Base-by-base conservation (phyloP, 2,113 vertebrate species). In the Toxostoma redivivum region DNA sequence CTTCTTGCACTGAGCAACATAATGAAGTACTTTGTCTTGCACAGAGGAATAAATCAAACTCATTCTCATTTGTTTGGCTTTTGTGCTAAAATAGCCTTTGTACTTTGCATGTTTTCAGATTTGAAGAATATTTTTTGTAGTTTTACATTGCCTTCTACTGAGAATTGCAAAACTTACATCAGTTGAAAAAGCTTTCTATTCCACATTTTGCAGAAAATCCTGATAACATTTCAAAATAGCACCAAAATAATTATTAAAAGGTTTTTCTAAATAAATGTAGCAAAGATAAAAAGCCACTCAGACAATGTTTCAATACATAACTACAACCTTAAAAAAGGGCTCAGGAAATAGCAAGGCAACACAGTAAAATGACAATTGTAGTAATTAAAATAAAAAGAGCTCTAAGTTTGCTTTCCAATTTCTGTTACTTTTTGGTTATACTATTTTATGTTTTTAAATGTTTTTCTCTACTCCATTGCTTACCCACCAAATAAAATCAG, bases 91-190 rank as follows among this genome's bases (percentile, higher is more conserved):
- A 22, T 33, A 57, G 35, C 27, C 21, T 91, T 80, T 82, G 38
- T 40, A 30, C 31, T 79, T 89, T n/a, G 33, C 42, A 25, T 31
- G 13, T 28, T 45, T 35, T 66, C n/a, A 86, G 53, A 69, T 53
- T 37, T 35, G 51, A 85, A 72, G 37, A 77, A 19, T 40, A 35
- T 64, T 92, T 74, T 56, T 56, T 84, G 67, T 90, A 93, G 86
- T 61, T 95, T 92, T 90, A 83, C 76, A 77, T 67, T 93, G 92
- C 81, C 76, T 95, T 95, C 93, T 96, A 81, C 89, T 65, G 81
- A 92, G 74, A n/a, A 81, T 17, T 77, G 24, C n/a, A 78, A 90
- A 90, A 73, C 16, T 88, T 93, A 81, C 56, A 81, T 18, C 0
- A 1, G 2, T 10, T 78, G 76, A 65, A 83, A 92, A 78, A 84